Evolutionary conservation across 2,113 vertebrate genomes (phyloP).

Genomic region (Merops nubicus): DNA sequence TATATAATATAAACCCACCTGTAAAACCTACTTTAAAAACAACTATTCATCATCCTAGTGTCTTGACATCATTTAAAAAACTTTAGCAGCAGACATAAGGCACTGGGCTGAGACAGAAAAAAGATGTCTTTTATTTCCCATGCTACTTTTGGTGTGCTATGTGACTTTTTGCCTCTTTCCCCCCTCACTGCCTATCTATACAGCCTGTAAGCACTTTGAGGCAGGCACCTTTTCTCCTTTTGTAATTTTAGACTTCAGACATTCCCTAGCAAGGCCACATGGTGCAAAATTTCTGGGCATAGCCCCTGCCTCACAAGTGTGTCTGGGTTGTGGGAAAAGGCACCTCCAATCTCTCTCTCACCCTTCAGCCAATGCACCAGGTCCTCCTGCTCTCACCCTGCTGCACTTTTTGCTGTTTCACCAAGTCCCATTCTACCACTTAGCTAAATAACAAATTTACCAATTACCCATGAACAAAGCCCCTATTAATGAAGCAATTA

Average conservation of each 20-base stretch:
- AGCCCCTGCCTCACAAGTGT: background rate
- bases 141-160: background rate
- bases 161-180: background rate
- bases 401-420: background rate
- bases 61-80: background rate
- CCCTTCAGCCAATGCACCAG: background rate
- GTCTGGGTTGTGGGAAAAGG: background rate
- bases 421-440: background rate
- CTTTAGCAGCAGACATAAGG: background rate
- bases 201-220: background rate
- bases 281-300: background rate
- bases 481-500: background rate
- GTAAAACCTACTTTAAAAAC: background rate
- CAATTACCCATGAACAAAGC: background rate
- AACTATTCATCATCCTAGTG: background rate
- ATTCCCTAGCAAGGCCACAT: background rate
- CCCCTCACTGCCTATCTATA: background rate
- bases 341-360: fast-evolving
- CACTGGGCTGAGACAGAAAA: background rate
- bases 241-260: background rate
- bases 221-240: background rate
- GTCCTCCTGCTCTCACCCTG: background rate
- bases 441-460: background rate
- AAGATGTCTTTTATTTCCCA: background rate
- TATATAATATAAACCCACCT: background rate